Percentiles rank a stretch among this genome's conserved stretches.
phyloP scores from a whole-genome alignment of 2,797 vertebrate species.

The Cynopterus sphinx region DNA sequence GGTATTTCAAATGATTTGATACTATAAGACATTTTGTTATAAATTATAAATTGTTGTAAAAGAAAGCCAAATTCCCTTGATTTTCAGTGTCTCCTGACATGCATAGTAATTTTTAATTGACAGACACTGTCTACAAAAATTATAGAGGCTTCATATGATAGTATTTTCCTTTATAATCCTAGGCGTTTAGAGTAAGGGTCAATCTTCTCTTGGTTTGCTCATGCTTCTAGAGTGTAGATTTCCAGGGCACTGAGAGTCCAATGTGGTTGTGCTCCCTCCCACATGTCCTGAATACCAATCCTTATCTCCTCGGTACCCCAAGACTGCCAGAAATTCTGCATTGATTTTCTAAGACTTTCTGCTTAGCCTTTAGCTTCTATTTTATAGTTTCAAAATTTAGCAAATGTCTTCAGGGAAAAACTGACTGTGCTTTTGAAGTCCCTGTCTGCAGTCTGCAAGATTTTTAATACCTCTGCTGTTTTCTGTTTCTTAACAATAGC shows the following conservation, averaged over 20 bases:
- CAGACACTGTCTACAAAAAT: neutral
- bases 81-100: neutral
- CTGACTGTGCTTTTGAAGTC: neutral
- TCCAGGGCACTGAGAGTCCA: neutral
- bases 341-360: neutral
- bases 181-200: neutral
- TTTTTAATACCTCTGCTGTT: neutral
- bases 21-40: neutral
- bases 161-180: neutral
- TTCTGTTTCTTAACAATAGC: neutral
- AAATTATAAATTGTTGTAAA: neutral
- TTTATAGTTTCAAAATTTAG: neutral
- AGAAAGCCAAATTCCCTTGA: neutral
- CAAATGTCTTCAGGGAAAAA: neutral
- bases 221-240: neutral
- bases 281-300: neutral
- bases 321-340: neutral
- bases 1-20: neutral
- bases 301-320: neutral
- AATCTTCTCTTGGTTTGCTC: neutral
- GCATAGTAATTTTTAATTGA: neutral
- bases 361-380: neutral
- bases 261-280: neutral
- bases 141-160: neutral
- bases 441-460: neutral